phyloP scores from a whole-genome alignment of 2,113 vertebrate genomes.

The Speoplatyrhinus poulsoni region DNA sequence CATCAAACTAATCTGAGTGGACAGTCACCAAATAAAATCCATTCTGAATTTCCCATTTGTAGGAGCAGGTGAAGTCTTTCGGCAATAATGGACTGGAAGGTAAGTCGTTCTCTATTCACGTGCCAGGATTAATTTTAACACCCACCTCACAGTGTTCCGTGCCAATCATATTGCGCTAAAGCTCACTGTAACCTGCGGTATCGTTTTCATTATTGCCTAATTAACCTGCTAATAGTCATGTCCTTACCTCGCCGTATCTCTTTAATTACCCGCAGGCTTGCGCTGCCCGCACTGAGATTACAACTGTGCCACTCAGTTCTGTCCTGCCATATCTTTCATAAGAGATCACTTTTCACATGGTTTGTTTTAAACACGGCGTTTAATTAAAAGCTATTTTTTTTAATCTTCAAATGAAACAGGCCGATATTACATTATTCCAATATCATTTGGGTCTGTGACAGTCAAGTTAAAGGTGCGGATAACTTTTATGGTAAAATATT shows the following conservation, averaged over 20 bases:
- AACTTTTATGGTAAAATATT: no score
- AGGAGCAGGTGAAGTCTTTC: conserved; percentile 73
- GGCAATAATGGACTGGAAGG: conserved; percentile 80
- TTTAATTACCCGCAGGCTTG: conserved; percentile 69
- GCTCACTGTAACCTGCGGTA: conserved; percentile 78
- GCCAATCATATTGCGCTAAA: conserved; percentile 77
- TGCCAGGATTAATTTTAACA: conserved; percentile 82
- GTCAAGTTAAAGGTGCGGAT: neutral
- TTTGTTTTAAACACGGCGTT: conserved; percentile 53
- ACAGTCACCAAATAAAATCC: conserved; percentile 68
- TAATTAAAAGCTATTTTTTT: conserved; percentile 58
- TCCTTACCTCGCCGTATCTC: conserved; percentile 61
- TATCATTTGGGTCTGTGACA: conserved; percentile 19
- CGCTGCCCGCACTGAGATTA: conserved; percentile 56
- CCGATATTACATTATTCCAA: conserved; percentile 10
- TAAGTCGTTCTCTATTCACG: conserved; percentile 76
- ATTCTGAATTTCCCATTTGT: conserved; percentile 68
- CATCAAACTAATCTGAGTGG: conserved; percentile 63
- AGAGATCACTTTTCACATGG: conserved; percentile 51
- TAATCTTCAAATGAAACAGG: conserved; percentile 23
- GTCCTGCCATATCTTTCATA: conserved; percentile 50
- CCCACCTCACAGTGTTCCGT: conserved; percentile 70
- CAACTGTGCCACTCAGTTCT: conserved; percentile 51
- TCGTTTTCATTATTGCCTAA: conserved; percentile 82
- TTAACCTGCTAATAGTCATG: conserved; percentile 87